Evolutionary conservation across 2,888 invertebrate genomes (phyloP), one percentile per base, ranked within the genome.

Genomic region (Galerucella pusilla): DNA sequence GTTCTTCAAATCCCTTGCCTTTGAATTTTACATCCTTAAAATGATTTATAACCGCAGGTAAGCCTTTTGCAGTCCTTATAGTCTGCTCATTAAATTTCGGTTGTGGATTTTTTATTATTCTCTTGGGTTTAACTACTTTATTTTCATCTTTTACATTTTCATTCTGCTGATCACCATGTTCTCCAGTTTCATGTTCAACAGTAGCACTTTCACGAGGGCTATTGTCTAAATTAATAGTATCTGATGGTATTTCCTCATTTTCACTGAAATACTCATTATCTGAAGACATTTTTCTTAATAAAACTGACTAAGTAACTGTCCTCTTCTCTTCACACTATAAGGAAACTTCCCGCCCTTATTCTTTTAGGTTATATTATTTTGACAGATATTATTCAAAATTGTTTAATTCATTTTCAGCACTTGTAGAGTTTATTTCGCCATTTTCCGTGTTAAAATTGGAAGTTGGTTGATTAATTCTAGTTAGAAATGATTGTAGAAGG

Each of bases 1-100:
- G 90, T 80, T 92, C 92, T 87, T 98, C 98, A 85, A 94, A 89
- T 0, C 95, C 95, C 87, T 93, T 94, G 77, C 96, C 96, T 86
- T 92, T 91, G 82, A 94, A 95, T 85, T 94, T 94, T 14, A 97
- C 92, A 82, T 94, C 92, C 83, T 94, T 92, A 82, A 96, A 97
- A 83, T 94, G 91, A 4, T 93, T 91, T 74, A 94, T 93, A 57
- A 98, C 90, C 0, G 93, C 91, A n/a, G 93, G 91, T 71, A 98
- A 90, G 1, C 98, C 98, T 80, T 95, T 91, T 0, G 92, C 91
- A 0, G 96, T 94, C 75, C 92, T 93, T 14, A 98, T 88, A 7
- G 92, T 90, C 45, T 93, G 92, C 0, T 91, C 90, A 78, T 94
- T 92, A 28, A 96, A 86, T 78, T 92, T 90, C 2, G 92, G 91